Base-by-base conservation (phyloP, 1,140 invertebrate genomes). In the Drosophila novamexicana region DNA sequence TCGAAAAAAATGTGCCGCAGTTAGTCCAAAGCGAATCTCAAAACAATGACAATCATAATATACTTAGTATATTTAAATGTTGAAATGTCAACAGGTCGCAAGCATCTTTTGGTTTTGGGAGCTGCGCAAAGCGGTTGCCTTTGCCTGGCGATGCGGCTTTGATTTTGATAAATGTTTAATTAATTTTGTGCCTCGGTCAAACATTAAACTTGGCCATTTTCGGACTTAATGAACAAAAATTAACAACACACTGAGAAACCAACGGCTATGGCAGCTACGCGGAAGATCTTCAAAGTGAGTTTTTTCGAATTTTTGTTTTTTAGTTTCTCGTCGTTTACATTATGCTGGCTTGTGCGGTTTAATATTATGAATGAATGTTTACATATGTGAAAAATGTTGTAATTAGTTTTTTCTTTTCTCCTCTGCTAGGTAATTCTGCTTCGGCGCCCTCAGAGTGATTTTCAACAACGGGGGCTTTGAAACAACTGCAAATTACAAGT, bases 81-180 rank as follows among this genome's bases (percentile, higher is more conserved):
- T 74, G 59, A 85, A 86, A 82, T 86, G 82, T 88, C 79, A 86
- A 70, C 76, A 50, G 62, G 40, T 68, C 56, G 36, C 34, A 45
- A 14, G 16, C 18, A 67, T 50, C 12, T 59, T 52, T 70, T 49
- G 14, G 40, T 49, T 49, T 54, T 32, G 49, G 54, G 47, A 54
- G 70, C 50, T 67, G 49, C 56, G 36, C n/a, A n/a, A 42, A 42
- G 40, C 61, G 18, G 52, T 45, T 67, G 47, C 9, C 42, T 68
- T 44, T 75, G 67, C 65, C 14, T 61, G 66, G 62, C 72, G 82
- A 86, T 77, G 70, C 64, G 76, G 79, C 83, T 85, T 84, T 88
- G 80, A 88, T 89, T 89, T 89, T 89, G 84, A 89, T 89, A 89
- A 89, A 89, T 89, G 85, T 89, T 89, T 89, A 89, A 89, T 89